These are phyloP conservation scores for Baryphthengus martii DNA, from an alignment of 2,113 vertebrate genomes.

Conservation along the genomic window DNA sequence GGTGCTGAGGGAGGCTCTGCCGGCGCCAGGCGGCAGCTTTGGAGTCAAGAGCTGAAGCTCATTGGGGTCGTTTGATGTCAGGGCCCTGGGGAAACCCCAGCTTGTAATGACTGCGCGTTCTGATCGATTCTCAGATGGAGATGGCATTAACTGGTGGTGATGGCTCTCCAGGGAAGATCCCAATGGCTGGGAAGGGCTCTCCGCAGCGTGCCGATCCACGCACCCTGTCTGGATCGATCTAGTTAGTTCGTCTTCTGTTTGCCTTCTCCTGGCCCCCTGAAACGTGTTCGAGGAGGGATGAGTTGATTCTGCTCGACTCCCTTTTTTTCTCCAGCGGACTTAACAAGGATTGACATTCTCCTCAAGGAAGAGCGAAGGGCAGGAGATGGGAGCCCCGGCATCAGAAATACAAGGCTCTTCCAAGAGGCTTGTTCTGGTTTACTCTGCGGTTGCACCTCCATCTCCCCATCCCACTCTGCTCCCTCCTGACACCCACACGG, in stretches of 20 bases:
- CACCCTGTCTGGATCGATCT: neutral
- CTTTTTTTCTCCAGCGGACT: neutral
- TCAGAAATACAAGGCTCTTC: constrained; percentile 5
- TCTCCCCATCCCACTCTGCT: constrained; percentile 33
- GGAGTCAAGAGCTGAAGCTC: neutral
- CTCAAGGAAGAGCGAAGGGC: neutral
- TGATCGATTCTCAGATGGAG: constrained; percentile 13
- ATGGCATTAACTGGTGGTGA: neutral
- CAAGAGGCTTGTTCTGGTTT: neutral
- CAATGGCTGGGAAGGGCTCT: neutral
- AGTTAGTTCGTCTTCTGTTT: neutral
- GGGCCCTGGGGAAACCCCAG: neutral
- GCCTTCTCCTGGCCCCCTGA: neutral
- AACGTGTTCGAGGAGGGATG: neutral
- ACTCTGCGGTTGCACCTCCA: neutral
- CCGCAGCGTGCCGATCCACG: neutral
- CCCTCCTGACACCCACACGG: neutral
- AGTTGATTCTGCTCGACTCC: neutral
- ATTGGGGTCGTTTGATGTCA: neutral
- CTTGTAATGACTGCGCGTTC: neutral
- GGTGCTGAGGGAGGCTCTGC: neutral
- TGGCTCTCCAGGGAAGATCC: neutral
- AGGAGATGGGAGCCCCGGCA: neutral
- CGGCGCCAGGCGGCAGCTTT: neutral
- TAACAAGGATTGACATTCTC: neutral